Base-by-base conservation (phyloP, 1,140 invertebrate genomes). In the Ceratina calcarata region DNA sequence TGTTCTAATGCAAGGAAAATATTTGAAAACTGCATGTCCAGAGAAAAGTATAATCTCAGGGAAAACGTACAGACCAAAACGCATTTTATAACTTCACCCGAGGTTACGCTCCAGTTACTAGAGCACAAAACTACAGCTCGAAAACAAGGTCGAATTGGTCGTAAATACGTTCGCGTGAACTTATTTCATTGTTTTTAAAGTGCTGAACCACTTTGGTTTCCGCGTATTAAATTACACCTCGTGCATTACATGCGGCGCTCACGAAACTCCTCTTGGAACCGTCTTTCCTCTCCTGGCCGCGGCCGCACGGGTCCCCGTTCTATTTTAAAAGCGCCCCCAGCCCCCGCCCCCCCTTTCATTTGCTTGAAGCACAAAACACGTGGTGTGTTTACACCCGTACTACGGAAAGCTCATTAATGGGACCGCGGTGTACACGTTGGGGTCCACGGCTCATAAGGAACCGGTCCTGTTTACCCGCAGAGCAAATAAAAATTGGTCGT, bases 371-470 rank as follows among this genome's bases (percentile, higher is more conserved):
- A 53, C 27, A 45, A 69, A 75, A 49, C 75, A 71, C 60, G 60
- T 67, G 78, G 15, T 18, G 22, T 66, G 70, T 74, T 79, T 74
- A 74, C 66, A 78, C 65, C 57, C 65, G 67, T 70, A 81, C 66
- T 78, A 78, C 53, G 61, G 67, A 65, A 66, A 51, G 49, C 67
- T 70, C 58, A 51, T 81, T 81, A 77, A 81, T 77, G 79, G 79
- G 15, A n/a, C 18, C 18, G 66, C 24, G 37, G 20, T 74, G 22
- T 22, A 24, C n/a, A 3, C n/a, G 24, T 49, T 37, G 45, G 77
- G 1, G 24, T 51, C 51, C 3, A 64, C 53, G 20, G 78, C 55
- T 73, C 78, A 53, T 79, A 58, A 73, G 24, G 62, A 73, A 73
- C 70, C 55, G 70, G 62, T 53, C 71, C 64, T 66, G 62, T 61